Evolutionary conservation across 1,140 invertebrate species (phyloP).

Genomic region (Ceratosolen solmsi): DNA sequence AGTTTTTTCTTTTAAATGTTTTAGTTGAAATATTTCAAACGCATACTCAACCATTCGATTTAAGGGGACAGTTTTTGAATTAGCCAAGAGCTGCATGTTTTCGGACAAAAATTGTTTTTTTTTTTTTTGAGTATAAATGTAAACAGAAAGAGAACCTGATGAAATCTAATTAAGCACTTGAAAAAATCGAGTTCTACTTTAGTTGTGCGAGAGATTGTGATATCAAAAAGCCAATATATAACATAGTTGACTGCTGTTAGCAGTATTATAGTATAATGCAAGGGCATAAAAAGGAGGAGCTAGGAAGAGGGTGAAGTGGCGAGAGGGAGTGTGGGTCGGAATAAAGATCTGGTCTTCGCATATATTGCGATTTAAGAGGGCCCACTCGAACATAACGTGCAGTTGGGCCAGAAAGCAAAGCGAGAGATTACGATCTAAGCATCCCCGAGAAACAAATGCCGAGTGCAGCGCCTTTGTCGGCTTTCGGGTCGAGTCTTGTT

Average conservation of each 20-base stretch:
- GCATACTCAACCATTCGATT: too few relatives aligned
- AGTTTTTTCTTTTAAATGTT: too few relatives aligned
- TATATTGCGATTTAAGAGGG: conserved; percentile 60
- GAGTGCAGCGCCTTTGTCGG: conserved; percentile 70
- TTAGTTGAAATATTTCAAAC: too few relatives aligned
- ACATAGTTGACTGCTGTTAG: background rate
- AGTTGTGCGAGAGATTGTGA: background rate
- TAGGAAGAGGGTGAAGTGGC: conserved; percentile 42
- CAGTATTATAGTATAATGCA: conserved; percentile 12
- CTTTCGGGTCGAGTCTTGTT: conserved; percentile 58
- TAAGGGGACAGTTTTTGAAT: too few relatives aligned
- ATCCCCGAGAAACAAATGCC: conserved; percentile 71
- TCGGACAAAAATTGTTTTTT: too few relatives aligned
- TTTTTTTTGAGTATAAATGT: too few relatives aligned
- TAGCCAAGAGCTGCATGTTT: too few relatives aligned
- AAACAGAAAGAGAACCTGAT: background rate
- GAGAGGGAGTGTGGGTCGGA: conserved; percentile 46
- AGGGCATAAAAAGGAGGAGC: background rate
- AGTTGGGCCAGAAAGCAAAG: conserved; percentile 44
- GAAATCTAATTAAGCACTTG: conserved; percentile 14
- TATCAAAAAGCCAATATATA: background rate
- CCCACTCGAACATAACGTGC: conserved; percentile 10
- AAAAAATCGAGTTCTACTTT: conserved; percentile 8
- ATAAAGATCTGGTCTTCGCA: conserved; percentile 26
- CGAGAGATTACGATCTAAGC: conserved; percentile 71